A percentile compares a stretch with the other conserved stretches of the same genome.
Evolutionary conservation across 2,797 vertebrate genomes (phyloP).

Genomic region (Tapera naevia): DNA sequence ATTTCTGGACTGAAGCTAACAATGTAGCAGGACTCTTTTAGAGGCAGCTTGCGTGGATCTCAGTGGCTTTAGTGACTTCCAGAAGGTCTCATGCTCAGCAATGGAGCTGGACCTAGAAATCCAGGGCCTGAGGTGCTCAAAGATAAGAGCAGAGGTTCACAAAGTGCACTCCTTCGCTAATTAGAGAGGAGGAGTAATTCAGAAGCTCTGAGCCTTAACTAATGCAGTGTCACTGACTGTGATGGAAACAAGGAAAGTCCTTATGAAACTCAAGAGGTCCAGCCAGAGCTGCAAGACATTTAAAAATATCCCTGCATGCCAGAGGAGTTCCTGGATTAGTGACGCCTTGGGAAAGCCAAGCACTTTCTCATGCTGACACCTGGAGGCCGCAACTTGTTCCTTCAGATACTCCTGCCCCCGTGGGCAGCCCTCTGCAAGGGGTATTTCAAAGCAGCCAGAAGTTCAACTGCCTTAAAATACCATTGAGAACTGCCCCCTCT

Average conservation of each 20-base stretch:
- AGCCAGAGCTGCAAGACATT: constrained; percentile 39
- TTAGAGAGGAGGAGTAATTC: constrained; percentile 26
- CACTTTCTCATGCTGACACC: constrained; percentile 71
- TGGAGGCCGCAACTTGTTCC: constrained; percentile 62
- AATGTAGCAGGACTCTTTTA: background rate
- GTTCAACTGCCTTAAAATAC: background rate
- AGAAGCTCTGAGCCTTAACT: constrained; percentile 7
- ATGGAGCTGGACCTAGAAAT: background rate
- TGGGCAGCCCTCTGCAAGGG: background rate
- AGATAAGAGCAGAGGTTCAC: background rate
- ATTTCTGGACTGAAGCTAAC: background rate
- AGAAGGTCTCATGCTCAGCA: background rate
- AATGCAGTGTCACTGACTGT: background rate
- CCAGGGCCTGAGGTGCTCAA: background rate
- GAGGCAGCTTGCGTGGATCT: background rate
- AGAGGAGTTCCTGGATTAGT: constrained; percentile 46
- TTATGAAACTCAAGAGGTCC: constrained; percentile 64
- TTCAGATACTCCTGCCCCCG: background rate
- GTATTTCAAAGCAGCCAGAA: background rate
- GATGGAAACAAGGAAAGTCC: constrained; percentile 55
- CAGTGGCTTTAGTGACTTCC: background rate
- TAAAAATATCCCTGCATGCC: constrained; percentile 57
- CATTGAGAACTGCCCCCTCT: background rate
- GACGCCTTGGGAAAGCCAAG: constrained; percentile 45
- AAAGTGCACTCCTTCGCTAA: background rate